Percentiles rank a stretch among this genome's conserved stretches.
Conservation (phyloP, 2,797 vertebrate genomes). For the Limosa lapponica region DNA sequence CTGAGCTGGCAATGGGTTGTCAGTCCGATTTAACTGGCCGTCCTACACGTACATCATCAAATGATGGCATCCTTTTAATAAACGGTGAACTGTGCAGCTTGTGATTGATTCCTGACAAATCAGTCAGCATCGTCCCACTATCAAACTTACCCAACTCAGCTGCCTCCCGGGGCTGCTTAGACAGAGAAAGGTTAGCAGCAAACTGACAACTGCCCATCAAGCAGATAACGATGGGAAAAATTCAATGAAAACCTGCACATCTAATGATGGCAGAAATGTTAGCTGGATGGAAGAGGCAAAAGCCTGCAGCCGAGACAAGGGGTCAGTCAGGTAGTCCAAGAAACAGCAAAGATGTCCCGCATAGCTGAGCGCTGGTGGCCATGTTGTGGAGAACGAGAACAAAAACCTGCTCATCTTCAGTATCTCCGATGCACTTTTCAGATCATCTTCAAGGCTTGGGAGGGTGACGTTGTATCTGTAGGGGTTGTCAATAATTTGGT, state of each 20-base stretch:
- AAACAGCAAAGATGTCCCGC: not conserved
- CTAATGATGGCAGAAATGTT: not conserved
- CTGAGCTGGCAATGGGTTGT: not conserved
- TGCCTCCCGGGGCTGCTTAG: not conserved
- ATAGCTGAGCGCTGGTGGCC: not conserved
- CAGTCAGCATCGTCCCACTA: rapidly evolving
- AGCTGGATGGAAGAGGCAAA: not conserved
- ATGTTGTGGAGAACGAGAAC: rapidly evolving
- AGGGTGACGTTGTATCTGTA: not conserved
- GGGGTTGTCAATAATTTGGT: not conserved
- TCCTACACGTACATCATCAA: not conserved
- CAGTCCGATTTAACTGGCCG: not conserved
- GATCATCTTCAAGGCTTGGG: not conserved
- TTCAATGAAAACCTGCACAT: rapidly evolving
- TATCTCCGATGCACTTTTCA: rapidly evolving
- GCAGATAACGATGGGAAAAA: not conserved
- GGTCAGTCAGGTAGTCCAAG: not conserved
- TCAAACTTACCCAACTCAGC: not conserved
- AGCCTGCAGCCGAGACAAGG: not conserved
- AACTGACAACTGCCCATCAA: not conserved
- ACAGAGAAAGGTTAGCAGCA: not conserved
- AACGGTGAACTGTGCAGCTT: not conserved
- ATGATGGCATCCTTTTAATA: not conserved
- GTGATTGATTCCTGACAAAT: not conserved
- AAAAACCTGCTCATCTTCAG: not conserved